These are phyloP conservation scores for Acropternis orthonyx DNA, from an alignment of 2,797 vertebrate genomes.

Conservation along the genomic window DNA sequence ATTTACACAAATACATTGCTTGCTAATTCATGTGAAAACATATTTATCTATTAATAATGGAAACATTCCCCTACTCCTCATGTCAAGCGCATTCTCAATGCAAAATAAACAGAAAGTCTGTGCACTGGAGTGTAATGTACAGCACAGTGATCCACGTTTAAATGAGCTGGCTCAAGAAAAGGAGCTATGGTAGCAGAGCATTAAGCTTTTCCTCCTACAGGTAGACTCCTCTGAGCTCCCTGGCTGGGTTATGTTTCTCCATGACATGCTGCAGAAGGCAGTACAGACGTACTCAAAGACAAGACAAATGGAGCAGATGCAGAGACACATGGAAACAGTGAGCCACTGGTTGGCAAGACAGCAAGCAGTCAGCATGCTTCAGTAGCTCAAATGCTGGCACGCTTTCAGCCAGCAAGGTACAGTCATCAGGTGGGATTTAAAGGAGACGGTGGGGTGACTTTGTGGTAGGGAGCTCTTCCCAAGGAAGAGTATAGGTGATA, in stretches of 20 bases:
- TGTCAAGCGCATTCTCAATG: neutral
- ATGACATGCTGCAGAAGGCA: neutral
- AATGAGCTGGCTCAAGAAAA: neutral
- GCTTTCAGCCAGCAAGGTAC: neutral
- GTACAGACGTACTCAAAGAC: neutral
- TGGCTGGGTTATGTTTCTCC: neutral
- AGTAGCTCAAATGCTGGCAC: neutral
- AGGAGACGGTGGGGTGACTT: neutral
- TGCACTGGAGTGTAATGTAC: neutral
- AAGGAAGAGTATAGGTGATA: neutral
- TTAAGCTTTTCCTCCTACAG: neutral
- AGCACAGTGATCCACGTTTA: neutral
- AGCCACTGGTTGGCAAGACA: neutral
- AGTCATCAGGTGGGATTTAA: neutral
- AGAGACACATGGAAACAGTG: neutral
- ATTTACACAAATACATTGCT: neutral
- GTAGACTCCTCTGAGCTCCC: neutral
- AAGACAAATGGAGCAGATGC: neutral
- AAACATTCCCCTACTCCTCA: neutral
- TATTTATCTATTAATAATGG: neutral
- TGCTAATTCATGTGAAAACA: neutral
- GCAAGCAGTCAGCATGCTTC: neutral
- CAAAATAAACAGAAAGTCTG: neutral
- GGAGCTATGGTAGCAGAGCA: neutral
- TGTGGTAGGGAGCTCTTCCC: neutral